Percentiles rank a stretch among this genome's conserved stretches.
These are phyloP conservation scores for Chelonus insularis DNA, from an alignment of 1,140 invertebrate species.

Conservation along the genomic window DNA sequence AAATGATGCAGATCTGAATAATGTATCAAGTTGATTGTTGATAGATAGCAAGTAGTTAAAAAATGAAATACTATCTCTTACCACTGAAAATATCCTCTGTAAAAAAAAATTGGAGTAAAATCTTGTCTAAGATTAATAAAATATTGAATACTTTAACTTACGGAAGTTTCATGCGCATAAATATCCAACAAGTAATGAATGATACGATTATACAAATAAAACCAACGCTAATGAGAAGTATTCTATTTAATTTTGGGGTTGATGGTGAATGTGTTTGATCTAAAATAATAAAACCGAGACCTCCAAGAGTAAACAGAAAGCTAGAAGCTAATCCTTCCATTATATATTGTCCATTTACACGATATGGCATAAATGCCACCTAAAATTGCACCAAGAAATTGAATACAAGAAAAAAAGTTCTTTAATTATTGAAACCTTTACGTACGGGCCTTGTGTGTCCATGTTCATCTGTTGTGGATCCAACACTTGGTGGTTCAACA, in stretches of 20 bases:
- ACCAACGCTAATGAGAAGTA: constrained; percentile 89
- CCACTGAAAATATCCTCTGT: constrained; percentile 59
- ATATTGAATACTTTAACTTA: constrained; percentile 54
- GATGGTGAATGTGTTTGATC: constrained; percentile 91
- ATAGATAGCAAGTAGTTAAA: no score
- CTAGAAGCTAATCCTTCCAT: constrained; percentile 97
- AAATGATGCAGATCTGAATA: no score
- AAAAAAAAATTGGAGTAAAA: constrained; percentile 39
- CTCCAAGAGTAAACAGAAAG: constrained; percentile 94
- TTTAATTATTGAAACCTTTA: constrained; percentile 29
- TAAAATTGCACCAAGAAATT: constrained; percentile 42
- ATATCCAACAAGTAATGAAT: constrained; percentile 96
- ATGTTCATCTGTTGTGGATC: constrained; percentile 95
- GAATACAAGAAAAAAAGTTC: no score
- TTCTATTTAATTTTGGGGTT: constrained; percentile 89
- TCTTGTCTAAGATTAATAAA: constrained; percentile 19
- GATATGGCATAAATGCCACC: constrained; percentile 97
- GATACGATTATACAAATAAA: constrained; percentile 92
- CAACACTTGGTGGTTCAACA: constrained; percentile 96
- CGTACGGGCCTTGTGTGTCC: constrained; percentile 89
- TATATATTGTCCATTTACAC: constrained; percentile 98
- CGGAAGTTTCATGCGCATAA: constrained; percentile 99
- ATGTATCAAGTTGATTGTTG: no score
- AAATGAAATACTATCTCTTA: no score
- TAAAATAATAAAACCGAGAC: constrained; percentile 94